Percentiles rank a stretch among this genome's conserved stretches.
Evolutionary conservation across 2,797 vertebrate species (phyloP).

Genomic region (Centropyge bicolor): DNA sequence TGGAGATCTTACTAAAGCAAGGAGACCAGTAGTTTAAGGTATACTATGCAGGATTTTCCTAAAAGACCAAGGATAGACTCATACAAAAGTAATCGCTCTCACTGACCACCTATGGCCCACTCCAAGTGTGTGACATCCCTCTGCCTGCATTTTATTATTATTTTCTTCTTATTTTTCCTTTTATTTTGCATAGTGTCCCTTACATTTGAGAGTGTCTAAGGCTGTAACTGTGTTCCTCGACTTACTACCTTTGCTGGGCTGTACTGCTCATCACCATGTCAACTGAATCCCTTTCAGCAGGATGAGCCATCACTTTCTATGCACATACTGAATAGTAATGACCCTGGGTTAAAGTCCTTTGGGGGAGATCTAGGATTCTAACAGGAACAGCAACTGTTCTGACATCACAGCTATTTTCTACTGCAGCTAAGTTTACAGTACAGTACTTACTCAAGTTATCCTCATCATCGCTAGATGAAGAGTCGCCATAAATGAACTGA

Average conservation of each 20-base stretch:
- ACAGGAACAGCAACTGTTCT: slow-evolving; percentile 38
- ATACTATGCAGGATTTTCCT: no score
- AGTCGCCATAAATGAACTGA: slow-evolving; percentile 88
- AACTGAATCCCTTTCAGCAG: slow-evolving; percentile 8
- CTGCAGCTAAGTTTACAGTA: slow-evolving; percentile 20
- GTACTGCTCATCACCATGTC: not conserved
- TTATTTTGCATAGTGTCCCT: no score
- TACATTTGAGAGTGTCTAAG: not conserved
- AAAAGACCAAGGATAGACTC: no score
- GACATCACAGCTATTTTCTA: slow-evolving; percentile 55
- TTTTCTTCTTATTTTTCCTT: no score
- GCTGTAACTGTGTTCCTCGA: not conserved
- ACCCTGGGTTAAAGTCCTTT: not conserved
- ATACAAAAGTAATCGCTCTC: no score
- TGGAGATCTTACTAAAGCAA: not conserved
- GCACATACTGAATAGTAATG: not conserved
- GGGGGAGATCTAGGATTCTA: slow-evolving; percentile 28
- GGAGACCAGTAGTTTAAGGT: no score
- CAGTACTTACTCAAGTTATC: slow-evolving; percentile 92
- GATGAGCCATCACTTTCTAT: not conserved
- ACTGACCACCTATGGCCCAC: no score
- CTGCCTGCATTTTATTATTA: no score
- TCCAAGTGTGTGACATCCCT: no score
- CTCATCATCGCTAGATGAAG: slow-evolving; percentile 95
- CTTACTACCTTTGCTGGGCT: not conserved